phyloP scores from a whole-genome alignment of 2,797 vertebrate species.

The Heterohyrax brucei region DNA sequence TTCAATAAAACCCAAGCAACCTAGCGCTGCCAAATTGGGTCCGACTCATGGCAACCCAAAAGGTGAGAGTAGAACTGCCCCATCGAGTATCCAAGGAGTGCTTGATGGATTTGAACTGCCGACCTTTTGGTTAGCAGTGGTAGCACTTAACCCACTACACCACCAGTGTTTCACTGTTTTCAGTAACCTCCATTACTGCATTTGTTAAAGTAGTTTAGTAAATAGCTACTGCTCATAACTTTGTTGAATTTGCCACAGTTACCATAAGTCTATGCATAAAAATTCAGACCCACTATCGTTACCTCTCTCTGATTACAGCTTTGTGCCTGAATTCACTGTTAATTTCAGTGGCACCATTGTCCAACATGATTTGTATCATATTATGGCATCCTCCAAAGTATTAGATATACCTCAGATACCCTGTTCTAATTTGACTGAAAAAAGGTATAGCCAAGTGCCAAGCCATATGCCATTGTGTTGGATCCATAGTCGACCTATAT shows the following conservation, averaged over 20 bases:
- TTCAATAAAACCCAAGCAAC: too few species aligned
- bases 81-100: too few species aligned
- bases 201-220: neutral
- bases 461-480: too few species aligned
- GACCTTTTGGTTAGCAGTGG: too few species aligned
- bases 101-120: too few species aligned
- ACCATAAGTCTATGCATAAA: neutral
- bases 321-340: neutral
- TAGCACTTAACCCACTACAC: too few species aligned
- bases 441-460: neutral
- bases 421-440: neutral
- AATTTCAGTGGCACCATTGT: neutral
- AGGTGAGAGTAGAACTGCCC: too few species aligned
- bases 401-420: neutral
- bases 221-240: neutral
- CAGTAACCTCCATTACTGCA: neutral
- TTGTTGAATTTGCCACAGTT: neutral
- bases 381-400: neutral
- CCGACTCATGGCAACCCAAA: too few species aligned
- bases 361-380: neutral
- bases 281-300: neutral
- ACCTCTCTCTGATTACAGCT: neutral
- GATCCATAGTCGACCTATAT: neutral
- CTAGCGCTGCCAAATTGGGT: too few species aligned
- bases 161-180: too few species aligned